These are phyloP conservation scores for Amblyteles armatorius DNA, from an alignment of 2,888 invertebrate species.

Conservation along the genomic window DNA sequence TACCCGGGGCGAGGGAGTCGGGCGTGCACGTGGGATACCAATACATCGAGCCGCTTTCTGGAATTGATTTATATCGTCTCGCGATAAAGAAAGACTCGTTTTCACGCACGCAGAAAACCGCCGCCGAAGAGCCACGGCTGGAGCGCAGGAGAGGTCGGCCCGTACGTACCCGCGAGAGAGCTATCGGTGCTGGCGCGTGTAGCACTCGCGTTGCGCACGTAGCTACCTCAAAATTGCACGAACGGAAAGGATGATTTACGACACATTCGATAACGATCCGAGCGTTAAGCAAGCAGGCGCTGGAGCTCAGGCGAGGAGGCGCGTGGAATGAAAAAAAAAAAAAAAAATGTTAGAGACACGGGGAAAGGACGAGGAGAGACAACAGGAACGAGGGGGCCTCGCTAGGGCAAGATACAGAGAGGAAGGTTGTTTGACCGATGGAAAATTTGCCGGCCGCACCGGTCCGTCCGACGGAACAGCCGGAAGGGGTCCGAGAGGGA, in stretches of 20 bases:
- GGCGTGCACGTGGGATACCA: conserved; percentile 15
- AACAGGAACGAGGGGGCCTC: conserved; percentile 29
- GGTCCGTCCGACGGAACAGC: conserved; percentile 44
- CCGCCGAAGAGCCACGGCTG: conserved; percentile 30
- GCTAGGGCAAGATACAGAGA: conserved; percentile 33
- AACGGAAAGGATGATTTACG: conserved; percentile 74
- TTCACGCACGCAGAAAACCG: conserved; percentile 61
- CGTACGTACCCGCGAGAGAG: conserved; percentile 11
- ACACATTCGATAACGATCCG: conserved; percentile 75
- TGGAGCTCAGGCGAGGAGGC: conserved; percentile 36
- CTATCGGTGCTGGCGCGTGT: conserved; percentile 64
- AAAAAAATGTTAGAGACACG: conserved; percentile 34
- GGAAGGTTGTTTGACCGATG: conserved; percentile 43
- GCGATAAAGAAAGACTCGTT: conserved; percentile 67
- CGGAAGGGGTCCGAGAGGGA: conserved; percentile 45
- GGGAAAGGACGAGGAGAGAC: conserved; percentile 31
- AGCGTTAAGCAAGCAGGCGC: conserved; percentile 57
- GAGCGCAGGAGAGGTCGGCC: conserved; percentile 25
- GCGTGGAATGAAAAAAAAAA: conserved; percentile 26
- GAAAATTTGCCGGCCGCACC: conserved; percentile 52
- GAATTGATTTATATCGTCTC: conserved; percentile 68
- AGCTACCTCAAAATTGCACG: conserved; percentile 68
- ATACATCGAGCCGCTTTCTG: conserved; percentile 57
- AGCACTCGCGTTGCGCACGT: conserved; percentile 64
- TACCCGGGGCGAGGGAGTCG: conserved; percentile 41